Conservation (phyloP, 1,140 invertebrate species). For the Drosophila sp. region DNA sequence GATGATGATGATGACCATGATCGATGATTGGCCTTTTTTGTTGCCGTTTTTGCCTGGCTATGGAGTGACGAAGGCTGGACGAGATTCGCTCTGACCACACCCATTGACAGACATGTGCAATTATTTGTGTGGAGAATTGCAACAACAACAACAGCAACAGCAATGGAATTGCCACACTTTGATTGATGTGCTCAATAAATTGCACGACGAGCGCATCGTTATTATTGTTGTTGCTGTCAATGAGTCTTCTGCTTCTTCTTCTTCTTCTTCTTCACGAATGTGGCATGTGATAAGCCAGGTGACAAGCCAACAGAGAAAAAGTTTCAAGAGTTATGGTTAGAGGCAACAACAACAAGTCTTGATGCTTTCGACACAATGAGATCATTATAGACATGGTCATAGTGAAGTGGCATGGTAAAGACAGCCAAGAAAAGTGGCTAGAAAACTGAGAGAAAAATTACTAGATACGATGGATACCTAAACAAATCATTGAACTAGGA, state of each 20-base stretch:
- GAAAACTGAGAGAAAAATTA: not conserved
- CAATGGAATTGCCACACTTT: slow-evolving; percentile 65
- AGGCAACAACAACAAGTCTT: slow-evolving; percentile 22
- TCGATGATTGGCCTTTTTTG: slow-evolving; percentile 80
- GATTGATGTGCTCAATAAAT: slow-evolving; percentile 80
- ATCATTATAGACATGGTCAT: slow-evolving; percentile 25
- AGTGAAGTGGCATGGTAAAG: not conserved
- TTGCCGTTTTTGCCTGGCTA: slow-evolving; percentile 57
- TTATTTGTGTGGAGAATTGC: slow-evolving; percentile 72
- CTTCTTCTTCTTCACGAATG: slow-evolving; percentile 5
- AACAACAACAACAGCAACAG: slow-evolving; percentile 51
- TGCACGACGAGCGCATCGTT: slow-evolving; percentile 58
- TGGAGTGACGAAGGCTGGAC: slow-evolving; percentile 71
- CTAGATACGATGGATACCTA: too few relatives aligned
- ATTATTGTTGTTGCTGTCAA: slow-evolving; percentile 36
- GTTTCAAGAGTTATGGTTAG: not conserved
- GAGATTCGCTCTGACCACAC: slow-evolving; percentile 66
- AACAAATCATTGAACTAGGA: too few relatives aligned
- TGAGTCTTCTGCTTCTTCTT: slow-evolving; percentile 3
- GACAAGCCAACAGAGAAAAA: slow-evolving; percentile 38
- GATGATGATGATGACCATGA: slow-evolving; percentile 74
- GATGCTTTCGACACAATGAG: slow-evolving; percentile 32
- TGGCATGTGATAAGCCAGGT: slow-evolving; percentile 54
- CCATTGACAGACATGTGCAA: slow-evolving; percentile 72
- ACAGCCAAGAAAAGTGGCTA: not conserved